Base-by-base conservation (phyloP, 2,888 invertebrate species). In the Thera britannica region DNA sequence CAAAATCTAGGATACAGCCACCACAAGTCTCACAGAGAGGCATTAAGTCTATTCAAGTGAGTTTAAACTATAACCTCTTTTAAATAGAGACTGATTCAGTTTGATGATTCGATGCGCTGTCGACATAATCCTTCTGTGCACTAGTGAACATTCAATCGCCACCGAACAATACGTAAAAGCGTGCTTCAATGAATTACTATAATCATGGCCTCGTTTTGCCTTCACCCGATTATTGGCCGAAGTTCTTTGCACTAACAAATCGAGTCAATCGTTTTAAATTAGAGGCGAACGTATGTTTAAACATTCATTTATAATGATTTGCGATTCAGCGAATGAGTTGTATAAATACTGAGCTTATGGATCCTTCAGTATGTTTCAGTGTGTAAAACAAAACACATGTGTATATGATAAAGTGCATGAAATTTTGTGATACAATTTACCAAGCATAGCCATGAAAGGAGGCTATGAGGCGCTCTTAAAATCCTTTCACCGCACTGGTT, bases 291-390 rank as follows among this genome's bases (percentile, higher is more conserved):
- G 49, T 38, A 38, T 68, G 65, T 71, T 68, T 73, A 68, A 61
- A 55, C 59, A 70, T 67, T 57, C 69, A 70, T 71, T 74, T 71
- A 68, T 64, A 62, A 63, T 54, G 36, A 58, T 67, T 70, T 65
- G 23, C 23, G 58, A 65, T 73, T 69, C n/a, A 55, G 68, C 76
- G 76, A 77, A 74, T 66, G 60, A 12, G 8, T 38, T 62, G 58
- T 64, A 48, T 59, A 69, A 60, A 51, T 51, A 63, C 44, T 62
- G 56, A 41, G 48, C 11, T 34, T 58, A 0, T 23, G 2, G 38
- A 11, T 8, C n/a, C 34, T 48, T 54, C 55, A 46, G 56, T 56
- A 8, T 41, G 4, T 9, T 56, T 44, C 54, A 67, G 58, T 59
- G 54, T 2, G 5, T 34, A 3, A 49, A 57, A 54, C 48, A 46